phyloP scores from a whole-genome alignment of 1,140 invertebrate genomes.

The Oncopodura yosiiana region DNA sequence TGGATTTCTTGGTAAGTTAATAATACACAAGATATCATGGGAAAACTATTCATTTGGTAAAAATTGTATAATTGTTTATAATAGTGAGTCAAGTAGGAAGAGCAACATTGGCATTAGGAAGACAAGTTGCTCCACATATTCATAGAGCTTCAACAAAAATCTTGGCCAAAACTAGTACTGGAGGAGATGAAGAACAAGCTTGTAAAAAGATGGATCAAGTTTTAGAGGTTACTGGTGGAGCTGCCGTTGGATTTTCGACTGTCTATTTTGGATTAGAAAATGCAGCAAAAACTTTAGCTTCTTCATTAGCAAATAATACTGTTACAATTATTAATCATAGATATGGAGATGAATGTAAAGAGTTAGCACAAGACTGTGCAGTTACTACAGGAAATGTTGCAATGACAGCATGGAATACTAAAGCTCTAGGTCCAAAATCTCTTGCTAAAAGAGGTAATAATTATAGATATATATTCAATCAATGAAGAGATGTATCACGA shows the following conservation, averaged over 20 bases:
- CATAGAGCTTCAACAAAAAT: conserved; percentile 51
- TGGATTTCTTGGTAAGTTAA: conserved; percentile 47
- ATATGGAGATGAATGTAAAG: conserved; percentile 52
- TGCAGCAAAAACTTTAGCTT: conserved; percentile 53
- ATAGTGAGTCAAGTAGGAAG: conserved; percentile 53
- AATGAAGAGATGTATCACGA: no score
- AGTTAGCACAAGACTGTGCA: conserved; percentile 49
- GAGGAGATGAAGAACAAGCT: conserved; percentile 46
- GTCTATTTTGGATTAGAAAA: conserved; percentile 56
- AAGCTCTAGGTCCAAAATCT: conserved; percentile 52
- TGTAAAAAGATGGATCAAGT: conserved; percentile 50
- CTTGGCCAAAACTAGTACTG: conserved; percentile 47
- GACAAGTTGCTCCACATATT: conserved; percentile 55
- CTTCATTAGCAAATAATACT: conserved; percentile 55
- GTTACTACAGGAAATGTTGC: conserved; percentile 55
- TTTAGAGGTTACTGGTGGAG: conserved; percentile 55
- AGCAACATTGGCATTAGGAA: conserved; percentile 52
- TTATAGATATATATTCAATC: no score
- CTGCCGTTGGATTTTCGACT: conserved; percentile 56
- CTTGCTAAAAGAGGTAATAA: conserved; percentile 52
- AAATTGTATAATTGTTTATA: conserved; percentile 15
- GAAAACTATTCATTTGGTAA: conserved; percentile 2
- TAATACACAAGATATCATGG: not conserved
- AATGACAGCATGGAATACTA: conserved; percentile 49
- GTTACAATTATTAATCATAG: conserved; percentile 58